Evolutionary conservation across 2,888 invertebrate species (phyloP), one percentile per base, ranked within the genome.

Genomic region (Arrhopalites spinosus): DNA sequence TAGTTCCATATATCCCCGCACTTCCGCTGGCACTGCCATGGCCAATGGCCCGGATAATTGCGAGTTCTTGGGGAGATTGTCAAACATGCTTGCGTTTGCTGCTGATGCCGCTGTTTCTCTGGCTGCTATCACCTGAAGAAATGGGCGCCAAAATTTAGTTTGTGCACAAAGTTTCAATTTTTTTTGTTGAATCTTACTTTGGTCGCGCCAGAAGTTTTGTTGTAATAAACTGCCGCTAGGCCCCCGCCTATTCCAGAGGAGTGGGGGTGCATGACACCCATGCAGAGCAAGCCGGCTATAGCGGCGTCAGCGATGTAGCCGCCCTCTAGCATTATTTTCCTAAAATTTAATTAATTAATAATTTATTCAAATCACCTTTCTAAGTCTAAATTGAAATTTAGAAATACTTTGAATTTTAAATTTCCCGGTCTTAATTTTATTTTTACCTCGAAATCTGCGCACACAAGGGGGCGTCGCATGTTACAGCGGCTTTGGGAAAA

Each of bases 231-330:
- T 82, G 64, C 64, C 50, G 95, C 86, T 86, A 95, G 95, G n/a
- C 95, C 95, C 61, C 96, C 96, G 2, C 96, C 95, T 7, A 95
- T 86, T 0, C 95, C 95, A 90, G 91, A 92, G 83, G 93, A 90
- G 85, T 95, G 94, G 11, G 93, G 90, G 84, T 93, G 91, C 1
- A 91, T 89, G 11, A 94, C 88, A 0, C 95, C 95, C 84, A 94
- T 92, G 85, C 95, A 96, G 83, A 96, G 89, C 64, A 94, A 85
- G 0, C 93, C 89, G 0, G 95, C 93, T 83, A 96, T 92, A 0
- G 94, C 92, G 0, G 94, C 93, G 85, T 96, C 96, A 0, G 93
- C 94, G 75, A 85, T 75, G 0, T 91, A 89, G 0, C 94, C 94
- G 81, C 20, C 20, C 20, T 50, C 15, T 81, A 88, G 86, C 71